Percentiles rank a stretch among this genome's conserved stretches.
phyloP scores from a whole-genome alignment of 2,888 invertebrate genomes.

The Amaurobius ferox region DNA sequence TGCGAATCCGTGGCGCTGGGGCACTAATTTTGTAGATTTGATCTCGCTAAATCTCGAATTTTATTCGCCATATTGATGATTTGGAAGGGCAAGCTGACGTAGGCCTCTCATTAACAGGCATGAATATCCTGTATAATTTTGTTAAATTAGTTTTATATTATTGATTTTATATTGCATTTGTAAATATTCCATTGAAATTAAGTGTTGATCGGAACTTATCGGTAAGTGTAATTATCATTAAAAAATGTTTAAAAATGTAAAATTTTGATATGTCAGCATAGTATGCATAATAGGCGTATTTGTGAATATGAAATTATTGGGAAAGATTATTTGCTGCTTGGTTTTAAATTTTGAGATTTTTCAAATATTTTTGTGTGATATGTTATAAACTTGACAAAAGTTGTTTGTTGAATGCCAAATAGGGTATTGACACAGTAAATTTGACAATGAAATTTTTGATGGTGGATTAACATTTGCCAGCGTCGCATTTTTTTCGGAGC shows the following conservation, averaged over 20 bases:
- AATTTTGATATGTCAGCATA: slow-evolving; percentile 41
- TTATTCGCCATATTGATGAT: slow-evolving; percentile 73
- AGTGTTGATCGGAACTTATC: slow-evolving; percentile 17
- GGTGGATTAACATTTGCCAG: slow-evolving; percentile 67
- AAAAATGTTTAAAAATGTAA: slow-evolving; percentile 59
- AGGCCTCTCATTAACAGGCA: slow-evolving; percentile 68
- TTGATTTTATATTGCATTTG: slow-evolving; percentile 36
- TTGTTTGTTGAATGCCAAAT: slow-evolving; percentile 68
- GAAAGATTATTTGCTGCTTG: background rate
- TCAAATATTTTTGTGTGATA: slow-evolving; percentile 3
- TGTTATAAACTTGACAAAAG: slow-evolving; percentile 32
- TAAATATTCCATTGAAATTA: slow-evolving; percentile 31
- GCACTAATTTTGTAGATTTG: slow-evolving; percentile 73
- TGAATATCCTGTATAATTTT: slow-evolving; percentile 61
- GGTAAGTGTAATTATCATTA: slow-evolving; percentile 58
- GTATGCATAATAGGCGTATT: slow-evolving; percentile 71
- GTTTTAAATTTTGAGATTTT: slow-evolving; percentile 6
- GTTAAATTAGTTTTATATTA: slow-evolving; percentile 47
- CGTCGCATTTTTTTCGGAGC: slow-evolving; percentile 66
- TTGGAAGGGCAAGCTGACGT: slow-evolving; percentile 72
- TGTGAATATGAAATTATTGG: slow-evolving; percentile 42
- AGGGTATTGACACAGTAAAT: slow-evolving; percentile 71
- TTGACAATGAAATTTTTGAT: slow-evolving; percentile 65
- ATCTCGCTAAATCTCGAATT: slow-evolving; percentile 73
- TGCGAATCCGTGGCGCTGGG: slow-evolving; percentile 73